phyloP scores from a whole-genome alignment of 2,113 vertebrate species.

The Hippopotamus amphibius region DNA sequence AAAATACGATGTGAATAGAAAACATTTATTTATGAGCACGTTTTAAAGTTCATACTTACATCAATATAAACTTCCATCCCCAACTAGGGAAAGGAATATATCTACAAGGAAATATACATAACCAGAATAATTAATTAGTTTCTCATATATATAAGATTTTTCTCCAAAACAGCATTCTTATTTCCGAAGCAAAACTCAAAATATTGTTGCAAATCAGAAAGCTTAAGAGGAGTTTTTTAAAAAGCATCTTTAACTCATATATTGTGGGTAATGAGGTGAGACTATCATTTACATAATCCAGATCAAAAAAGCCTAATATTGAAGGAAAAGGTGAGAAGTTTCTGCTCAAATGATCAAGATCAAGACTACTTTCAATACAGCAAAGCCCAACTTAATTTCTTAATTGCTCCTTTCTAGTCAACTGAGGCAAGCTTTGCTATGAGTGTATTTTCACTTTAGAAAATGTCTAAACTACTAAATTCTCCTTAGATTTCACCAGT shows the following conservation, averaged over 20 bases:
- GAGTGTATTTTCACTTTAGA: neutral
- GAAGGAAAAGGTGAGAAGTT: neutral
- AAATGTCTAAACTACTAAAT: neutral
- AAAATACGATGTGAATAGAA: neutral
- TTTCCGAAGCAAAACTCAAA: neutral
- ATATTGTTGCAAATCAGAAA: neutral
- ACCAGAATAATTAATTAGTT: neutral
- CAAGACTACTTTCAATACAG: neutral
- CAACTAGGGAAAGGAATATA: neutral
- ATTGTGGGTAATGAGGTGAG: neutral
- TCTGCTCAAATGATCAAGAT: neutral
- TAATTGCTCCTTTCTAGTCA: neutral
- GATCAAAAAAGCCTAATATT: neutral
- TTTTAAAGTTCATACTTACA: constrained; percentile 25
- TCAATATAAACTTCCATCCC: neutral
- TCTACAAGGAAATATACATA: neutral
- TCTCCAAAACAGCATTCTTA: neutral
- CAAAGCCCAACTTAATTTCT: neutral
- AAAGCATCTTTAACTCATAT: neutral
- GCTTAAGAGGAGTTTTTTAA: neutral
- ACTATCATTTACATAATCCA: neutral
- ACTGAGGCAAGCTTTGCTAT: neutral
- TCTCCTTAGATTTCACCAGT: neutral
- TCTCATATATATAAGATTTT: neutral
- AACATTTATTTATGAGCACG: neutral